Evolutionary conservation across 2,113 vertebrate species (phyloP).

Genomic region (Pelodiscus sinensis): DNA sequence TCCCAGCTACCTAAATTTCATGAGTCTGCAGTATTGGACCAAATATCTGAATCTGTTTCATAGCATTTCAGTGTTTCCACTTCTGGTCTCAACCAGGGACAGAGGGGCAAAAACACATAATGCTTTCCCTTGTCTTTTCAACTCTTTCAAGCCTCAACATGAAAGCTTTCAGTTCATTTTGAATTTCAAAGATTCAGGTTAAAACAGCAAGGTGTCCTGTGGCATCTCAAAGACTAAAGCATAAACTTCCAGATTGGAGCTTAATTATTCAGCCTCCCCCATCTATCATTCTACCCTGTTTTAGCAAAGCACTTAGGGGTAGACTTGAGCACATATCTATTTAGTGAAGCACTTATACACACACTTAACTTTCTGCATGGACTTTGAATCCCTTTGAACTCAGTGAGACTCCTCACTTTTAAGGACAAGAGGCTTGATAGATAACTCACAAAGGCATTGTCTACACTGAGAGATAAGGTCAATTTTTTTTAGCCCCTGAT

Average conservation of each 20-base stretch:
- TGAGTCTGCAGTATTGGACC: background rate
- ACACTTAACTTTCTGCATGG: background rate
- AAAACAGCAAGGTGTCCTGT: too few species aligned
- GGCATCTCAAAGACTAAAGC: too few species aligned
- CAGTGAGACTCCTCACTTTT: background rate
- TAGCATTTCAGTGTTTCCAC: fast-evolving
- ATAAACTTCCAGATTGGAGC: too few species aligned
- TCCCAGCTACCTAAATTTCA: background rate
- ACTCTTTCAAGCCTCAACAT: fast-evolving
- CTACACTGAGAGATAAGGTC: too few species aligned
- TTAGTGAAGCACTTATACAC: background rate
- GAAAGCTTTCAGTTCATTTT: background rate
- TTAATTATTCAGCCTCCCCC: background rate
- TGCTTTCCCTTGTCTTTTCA: too few species aligned
- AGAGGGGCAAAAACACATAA: background rate
- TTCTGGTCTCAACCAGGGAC: background rate
- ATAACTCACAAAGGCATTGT: background rate
- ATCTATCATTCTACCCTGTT: background rate
- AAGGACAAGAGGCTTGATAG: background rate
- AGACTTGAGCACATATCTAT: background rate
- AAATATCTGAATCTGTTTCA: background rate
- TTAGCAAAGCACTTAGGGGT: background rate
- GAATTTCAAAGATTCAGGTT: too few species aligned
- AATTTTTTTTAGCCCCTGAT: too few species aligned
- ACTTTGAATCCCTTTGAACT: background rate